Conservation (phyloP, 2,113 vertebrate species). For the Caracal caracal region DNA sequence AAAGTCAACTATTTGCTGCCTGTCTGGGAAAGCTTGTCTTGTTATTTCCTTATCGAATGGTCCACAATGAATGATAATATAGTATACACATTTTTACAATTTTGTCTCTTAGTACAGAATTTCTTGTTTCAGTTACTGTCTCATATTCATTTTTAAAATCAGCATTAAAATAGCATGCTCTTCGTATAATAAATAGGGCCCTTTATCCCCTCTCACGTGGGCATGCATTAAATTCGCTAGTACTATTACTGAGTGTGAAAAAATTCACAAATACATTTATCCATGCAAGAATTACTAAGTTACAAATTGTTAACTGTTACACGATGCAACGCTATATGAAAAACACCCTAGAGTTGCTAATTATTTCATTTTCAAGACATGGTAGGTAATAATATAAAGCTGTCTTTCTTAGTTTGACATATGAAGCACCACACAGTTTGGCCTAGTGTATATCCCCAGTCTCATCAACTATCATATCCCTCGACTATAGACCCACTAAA, state of each 20-base stretch:
- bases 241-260: background rate
- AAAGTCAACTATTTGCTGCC: background rate
- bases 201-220: background rate
- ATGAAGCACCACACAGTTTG: background rate
- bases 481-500: background rate
- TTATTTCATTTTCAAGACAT: background rate
- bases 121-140: background rate
- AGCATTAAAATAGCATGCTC: background rate
- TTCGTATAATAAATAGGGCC: background rate
- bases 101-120: background rate
- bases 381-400: background rate
- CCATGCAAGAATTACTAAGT: background rate
- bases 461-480: background rate
- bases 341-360: background rate
- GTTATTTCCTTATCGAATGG: background rate
- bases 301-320: background rate
- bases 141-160: background rate
- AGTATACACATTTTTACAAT: background rate
- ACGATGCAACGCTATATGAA: background rate
- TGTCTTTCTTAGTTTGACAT: background rate
- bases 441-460: background rate
- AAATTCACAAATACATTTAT: background rate
- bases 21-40: background rate
- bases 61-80: background rate
- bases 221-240: background rate